phyloP scores from a whole-genome alignment of 2,113 vertebrate genomes.

The Rynchops niger region DNA sequence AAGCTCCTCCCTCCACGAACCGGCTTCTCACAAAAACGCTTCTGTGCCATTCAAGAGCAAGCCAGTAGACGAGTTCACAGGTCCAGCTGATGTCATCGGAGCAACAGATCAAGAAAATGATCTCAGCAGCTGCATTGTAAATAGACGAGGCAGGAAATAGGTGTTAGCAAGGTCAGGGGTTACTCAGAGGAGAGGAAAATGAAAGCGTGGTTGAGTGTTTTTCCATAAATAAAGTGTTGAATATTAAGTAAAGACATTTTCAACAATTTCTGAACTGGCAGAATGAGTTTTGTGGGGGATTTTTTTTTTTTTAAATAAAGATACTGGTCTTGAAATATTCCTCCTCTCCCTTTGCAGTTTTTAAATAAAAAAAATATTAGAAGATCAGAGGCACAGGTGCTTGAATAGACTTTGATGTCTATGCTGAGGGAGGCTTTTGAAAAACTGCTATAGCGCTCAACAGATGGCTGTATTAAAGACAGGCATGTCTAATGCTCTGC shows the following conservation, averaged over 20 bases:
- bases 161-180: neutral
- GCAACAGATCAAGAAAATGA: rapidly evolving
- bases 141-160: neutral
- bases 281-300: neutral
- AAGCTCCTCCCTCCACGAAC: neutral
- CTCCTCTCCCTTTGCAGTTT: neutral
- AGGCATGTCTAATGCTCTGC: neutral
- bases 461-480: slow-evolving; percentile 42
- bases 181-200: slow-evolving; percentile 12
- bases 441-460: slow-evolving; percentile 24
- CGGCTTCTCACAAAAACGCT: neutral
- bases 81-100: neutral
- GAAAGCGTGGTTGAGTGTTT: neutral
- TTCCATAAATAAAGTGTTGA: neutral
- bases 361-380: slow-evolving; percentile 8
- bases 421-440: slow-evolving; percentile 17
- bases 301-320: neutral
- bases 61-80: neutral
- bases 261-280: neutral
- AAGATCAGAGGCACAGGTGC: slow-evolving; percentile 53
- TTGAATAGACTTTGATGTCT: slow-evolving; percentile 48
- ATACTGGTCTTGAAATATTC: neutral
- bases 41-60: neutral
- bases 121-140: neutral
- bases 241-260: neutral